Evolutionary conservation across 2,888 invertebrate species (phyloP), one percentile per base, ranked within the genome.

Genomic region (Eilema sororculum): DNA sequence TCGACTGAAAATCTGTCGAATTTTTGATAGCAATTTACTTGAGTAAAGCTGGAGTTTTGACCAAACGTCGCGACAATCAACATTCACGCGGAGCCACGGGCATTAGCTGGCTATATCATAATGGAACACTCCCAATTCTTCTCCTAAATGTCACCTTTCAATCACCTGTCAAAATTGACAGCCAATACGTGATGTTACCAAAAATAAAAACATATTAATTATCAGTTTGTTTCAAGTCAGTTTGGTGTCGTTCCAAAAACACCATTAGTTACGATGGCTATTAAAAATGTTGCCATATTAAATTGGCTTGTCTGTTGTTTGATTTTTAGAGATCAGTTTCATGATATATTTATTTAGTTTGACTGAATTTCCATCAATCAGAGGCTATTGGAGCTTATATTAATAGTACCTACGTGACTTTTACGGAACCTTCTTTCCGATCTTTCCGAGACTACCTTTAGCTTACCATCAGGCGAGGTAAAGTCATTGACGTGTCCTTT

Each of bases 221-320:
- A 71, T 73, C 58, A 22, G 22, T 67, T 70, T 69, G 63, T 66
- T 65, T 63, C 66, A 72, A 78, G 71, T 76, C 74, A 69, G 73
- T 75, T 81, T 82, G 77, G 81, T 75, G 65, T 69, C 68, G 73
- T 70, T 80, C 83, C 75, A 81, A 81, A 75, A 76, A 72, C 52
- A 65, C 68, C 62, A 77, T 76, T 77, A 75, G 61, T 73, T 73
- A 65, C 59, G 58, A 67, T 56, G 30, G 61, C 64, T 25, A 24
- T 73, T 57, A 68, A 63, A 72, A 22, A 74, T 65, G 68, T 68
- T 57, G 13, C 63, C 13, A 52, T 70, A 28, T 6, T 52, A 58
- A 59, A 46, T 24, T 67, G 41, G n/a, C 24, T 4, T 58, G 46
- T 28, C 58, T 41, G 13, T 24, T 20, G 33, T 68, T 60, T 13